A percentile compares a stretch with the other conserved stretches of the same genome.
Conservation (phyloP, 1,140 invertebrate genomes). For the Drosophila insularis region DNA sequence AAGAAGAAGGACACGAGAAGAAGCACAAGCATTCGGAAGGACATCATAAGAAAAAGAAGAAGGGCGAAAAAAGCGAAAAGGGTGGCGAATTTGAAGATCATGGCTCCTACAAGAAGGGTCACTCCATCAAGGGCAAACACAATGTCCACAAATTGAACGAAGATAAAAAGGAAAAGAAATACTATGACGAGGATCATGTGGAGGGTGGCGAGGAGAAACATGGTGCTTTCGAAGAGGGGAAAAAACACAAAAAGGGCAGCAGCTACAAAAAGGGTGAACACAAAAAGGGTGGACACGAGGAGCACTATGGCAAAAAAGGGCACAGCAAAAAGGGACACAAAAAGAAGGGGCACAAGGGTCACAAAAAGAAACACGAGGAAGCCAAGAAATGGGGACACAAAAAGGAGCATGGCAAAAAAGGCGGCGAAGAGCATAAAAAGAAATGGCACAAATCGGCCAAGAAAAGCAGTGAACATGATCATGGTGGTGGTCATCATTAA, state of each 20-base stretch:
- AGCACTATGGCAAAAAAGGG: conserved; percentile 89
- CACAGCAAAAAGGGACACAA: conserved; percentile 88
- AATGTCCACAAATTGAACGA: conserved; percentile 90
- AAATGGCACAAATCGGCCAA: conserved; percentile 84
- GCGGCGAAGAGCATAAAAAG: conserved; percentile 86
- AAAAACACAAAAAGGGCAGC: conserved; percentile 87
- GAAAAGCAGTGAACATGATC: conserved; percentile 63
- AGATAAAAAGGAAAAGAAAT: conserved; percentile 92
- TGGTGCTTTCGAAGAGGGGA: conserved; percentile 87
- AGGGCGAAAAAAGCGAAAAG: conserved; percentile 89
- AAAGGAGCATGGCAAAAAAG: conserved; percentile 87
- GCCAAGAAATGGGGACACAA: conserved; percentile 87
- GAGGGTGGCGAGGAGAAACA: conserved; percentile 88
- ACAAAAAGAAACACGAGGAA: conserved; percentile 87
- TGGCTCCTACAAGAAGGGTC: conserved; percentile 89
- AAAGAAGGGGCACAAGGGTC: conserved; percentile 86
- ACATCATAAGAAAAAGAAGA: conserved; percentile 88
- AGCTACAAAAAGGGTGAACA: conserved; percentile 88
- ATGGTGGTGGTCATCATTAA: conserved; percentile 56
- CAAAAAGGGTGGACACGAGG: conserved; percentile 87
- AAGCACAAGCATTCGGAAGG: conserved; percentile 89
- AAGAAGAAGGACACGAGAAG: conserved; percentile 89
- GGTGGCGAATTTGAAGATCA: conserved; percentile 85
- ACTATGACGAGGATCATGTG: conserved; percentile 91
- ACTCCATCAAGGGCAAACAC: conserved; percentile 90